These are phyloP conservation scores for Ia io DNA, from an alignment of 2,113 vertebrate genomes.

Conservation along the genomic window DNA sequence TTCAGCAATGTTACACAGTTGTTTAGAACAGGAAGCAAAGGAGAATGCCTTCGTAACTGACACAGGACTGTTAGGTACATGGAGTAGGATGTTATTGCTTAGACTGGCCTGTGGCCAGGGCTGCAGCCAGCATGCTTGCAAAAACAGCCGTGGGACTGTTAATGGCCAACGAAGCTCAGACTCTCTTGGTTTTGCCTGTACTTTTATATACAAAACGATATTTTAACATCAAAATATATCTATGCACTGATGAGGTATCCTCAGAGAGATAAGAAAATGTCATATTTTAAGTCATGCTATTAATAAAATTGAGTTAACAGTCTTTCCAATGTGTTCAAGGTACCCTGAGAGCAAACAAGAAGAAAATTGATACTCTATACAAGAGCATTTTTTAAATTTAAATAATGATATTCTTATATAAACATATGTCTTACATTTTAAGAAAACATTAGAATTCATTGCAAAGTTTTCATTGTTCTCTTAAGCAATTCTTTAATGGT, in stretches of 20 bases:
- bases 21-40: slow-evolving; percentile 57
- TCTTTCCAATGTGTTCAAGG: neutral
- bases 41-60: slow-evolving; percentile 34
- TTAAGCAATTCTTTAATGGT: neutral
- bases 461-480: slow-evolving; percentile 18
- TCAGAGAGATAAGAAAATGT: neutral
- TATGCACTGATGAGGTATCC: neutral
- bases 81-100: slow-evolving; percentile 44
- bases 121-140: neutral
- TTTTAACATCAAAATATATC: neutral
- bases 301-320: neutral
- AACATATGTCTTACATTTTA: slow-evolving; percentile 10
- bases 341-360: neutral
- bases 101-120: slow-evolving; percentile 33
- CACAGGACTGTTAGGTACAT: neutral
- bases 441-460: neutral
- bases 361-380: neutral
- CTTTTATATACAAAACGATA: slow-evolving; percentile 2
- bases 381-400: neutral
- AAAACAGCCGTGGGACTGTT: neutral
- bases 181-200: neutral
- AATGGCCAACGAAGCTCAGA: slow-evolving; percentile 8
- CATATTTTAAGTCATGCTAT: neutral
- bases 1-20: slow-evolving; percentile 15
- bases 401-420: neutral